phyloP scores from a whole-genome alignment of 2,888 invertebrate genomes.

The Ommatoiulus sabulosus region DNA sequence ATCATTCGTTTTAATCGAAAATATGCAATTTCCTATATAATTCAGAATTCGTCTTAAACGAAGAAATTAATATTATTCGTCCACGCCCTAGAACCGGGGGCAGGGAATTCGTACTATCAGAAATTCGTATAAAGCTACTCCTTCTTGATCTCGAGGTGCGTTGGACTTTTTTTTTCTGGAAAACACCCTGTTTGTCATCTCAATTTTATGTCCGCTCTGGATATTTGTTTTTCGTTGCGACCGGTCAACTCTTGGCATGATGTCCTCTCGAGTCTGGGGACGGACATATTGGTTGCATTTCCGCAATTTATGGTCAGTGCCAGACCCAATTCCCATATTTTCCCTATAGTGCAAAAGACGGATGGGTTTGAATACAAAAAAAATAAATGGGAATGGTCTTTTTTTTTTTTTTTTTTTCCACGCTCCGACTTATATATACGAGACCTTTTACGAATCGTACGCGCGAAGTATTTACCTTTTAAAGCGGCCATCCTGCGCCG shows the following conservation, averaged over 20 bases:
- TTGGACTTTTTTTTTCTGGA: no score
- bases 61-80: no score
- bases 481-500: background rate
- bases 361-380: constrained; percentile 5
- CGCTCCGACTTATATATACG: background rate
- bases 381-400: background rate
- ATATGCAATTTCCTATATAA: no score
- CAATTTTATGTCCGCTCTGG: no score
- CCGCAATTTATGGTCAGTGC: background rate
- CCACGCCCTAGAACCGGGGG: no score
- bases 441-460: background rate
- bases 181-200: no score
- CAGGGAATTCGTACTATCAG: no score
- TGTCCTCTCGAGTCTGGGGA: background rate
- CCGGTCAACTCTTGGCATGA: background rate
- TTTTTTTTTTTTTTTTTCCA: background rate
- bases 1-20: no score
- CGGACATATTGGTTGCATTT: constrained; percentile 1
- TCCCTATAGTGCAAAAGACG: background rate
- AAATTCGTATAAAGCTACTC: no score
- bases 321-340: constrained; percentile 9
- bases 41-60: no score
- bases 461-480: background rate
- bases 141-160: no score
- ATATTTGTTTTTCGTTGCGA: background rate